These are phyloP conservation scores for Actenoides lindsayi DNA, from an alignment of 2,113 vertebrate species.

Conservation along the genomic window DNA sequence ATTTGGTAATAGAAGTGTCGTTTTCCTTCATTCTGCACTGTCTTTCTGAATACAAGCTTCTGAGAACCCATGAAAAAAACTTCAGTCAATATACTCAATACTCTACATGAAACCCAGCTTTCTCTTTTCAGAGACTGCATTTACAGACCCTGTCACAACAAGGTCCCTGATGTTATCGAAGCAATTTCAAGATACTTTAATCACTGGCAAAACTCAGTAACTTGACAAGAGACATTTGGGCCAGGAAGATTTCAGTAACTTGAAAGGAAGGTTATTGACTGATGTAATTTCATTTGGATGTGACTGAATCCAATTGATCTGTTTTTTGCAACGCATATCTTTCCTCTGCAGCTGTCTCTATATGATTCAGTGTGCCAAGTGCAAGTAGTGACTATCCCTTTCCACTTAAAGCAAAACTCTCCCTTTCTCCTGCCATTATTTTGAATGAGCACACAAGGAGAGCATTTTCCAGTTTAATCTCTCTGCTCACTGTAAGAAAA, in stretches of 20 bases:
- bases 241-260: conserved; percentile 79
- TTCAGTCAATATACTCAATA: conserved; percentile 27
- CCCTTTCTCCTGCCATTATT: conserved; percentile 35
- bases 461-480: conserved; percentile 22
- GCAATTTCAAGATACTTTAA: conserved; percentile 83
- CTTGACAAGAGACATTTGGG: conserved; percentile 65
- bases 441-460: background rate
- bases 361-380: conserved; percentile 79
- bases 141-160: conserved; percentile 77
- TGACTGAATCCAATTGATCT: conserved; percentile 77
- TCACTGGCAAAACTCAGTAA: conserved; percentile 82
- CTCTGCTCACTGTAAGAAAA: background rate
- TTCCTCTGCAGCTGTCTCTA: conserved; percentile 67
- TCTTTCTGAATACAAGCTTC: conserved; percentile 34
- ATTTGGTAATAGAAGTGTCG: background rate
- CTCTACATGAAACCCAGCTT: conserved; percentile 60
- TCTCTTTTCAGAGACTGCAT: conserved; percentile 73
- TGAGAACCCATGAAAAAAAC: conserved; percentile 15
- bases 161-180: conserved; percentile 84
- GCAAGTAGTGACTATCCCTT: conserved; percentile 54
- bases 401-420: conserved; percentile 30
- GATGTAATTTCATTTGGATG: conserved; percentile 84
- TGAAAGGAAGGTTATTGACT: conserved; percentile 85
- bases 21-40: conserved; percentile 8
- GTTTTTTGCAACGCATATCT: conserved; percentile 80